Percentiles rank a stretch among this genome's conserved stretches.
Evolutionary conservation across 1,140 invertebrate genomes (phyloP).

Genomic region (Zaprionus ghesquierei): DNA sequence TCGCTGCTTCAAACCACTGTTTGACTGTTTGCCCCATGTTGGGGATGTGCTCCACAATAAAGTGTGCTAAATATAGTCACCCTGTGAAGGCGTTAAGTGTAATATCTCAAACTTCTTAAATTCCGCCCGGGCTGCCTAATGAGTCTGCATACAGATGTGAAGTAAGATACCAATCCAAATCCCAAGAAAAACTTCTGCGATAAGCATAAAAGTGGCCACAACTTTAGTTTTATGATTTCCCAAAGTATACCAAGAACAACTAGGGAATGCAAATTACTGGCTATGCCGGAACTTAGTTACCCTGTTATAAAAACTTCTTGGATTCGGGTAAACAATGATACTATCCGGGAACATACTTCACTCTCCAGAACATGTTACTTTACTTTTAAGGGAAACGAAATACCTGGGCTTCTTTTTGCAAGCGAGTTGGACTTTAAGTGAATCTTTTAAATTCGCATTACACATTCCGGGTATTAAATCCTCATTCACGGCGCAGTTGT

Average conservation of each 20-base stretch:
- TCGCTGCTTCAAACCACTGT: neutral
- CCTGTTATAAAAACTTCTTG: neutral
- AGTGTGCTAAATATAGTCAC: neutral
- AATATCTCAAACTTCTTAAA: neutral
- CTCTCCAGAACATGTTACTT: too few species aligned
- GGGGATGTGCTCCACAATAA: neutral
- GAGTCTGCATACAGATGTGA: neutral
- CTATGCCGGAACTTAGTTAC: neutral
- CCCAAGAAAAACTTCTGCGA: neutral
- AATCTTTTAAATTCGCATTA: constrained; percentile 53
- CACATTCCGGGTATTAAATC: constrained; percentile 16
- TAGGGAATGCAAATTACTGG: neutral
- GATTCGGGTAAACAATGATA: neutral
- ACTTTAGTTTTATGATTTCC: neutral
- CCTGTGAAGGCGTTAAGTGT: neutral
- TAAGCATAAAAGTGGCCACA: neutral
- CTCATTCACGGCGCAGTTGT: constrained; percentile 16
- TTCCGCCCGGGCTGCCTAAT: neutral
- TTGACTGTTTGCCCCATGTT: neutral
- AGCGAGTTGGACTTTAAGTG: neutral
- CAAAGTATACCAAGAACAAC: neutral
- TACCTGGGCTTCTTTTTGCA: neutral
- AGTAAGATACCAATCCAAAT: neutral
- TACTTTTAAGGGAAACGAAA: too few species aligned
- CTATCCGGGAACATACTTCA: too few species aligned